A percentile compares a stretch with the other conserved stretches of the same genome.
phyloP scores from a whole-genome alignment of 1,140 invertebrate genomes.

The Riptortus pedestris region DNA sequence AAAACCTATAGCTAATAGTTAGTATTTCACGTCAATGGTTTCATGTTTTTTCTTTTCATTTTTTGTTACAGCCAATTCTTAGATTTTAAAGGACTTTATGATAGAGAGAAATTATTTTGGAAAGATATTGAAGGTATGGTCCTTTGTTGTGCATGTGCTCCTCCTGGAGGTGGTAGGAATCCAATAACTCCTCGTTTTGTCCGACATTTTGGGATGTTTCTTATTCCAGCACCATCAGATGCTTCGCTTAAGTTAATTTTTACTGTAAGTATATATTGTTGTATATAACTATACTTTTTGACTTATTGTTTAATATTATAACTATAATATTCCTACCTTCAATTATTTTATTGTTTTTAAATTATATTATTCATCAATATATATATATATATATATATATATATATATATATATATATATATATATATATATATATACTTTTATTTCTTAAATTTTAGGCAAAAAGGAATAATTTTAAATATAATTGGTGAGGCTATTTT shows the following conservation, averaged over 20 bases:
- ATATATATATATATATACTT: no score
- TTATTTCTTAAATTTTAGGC: no score
- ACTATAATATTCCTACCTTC: neutral
- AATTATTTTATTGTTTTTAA: neutral
- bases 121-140: conserved; percentile 75
- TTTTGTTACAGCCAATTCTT: conserved; percentile 56
- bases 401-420: no score
- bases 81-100: conserved; percentile 74
- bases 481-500: no score
- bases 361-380: no score
- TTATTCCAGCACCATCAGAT: conserved; percentile 61
- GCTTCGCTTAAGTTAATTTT: conserved; percentile 70
- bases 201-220: conserved; percentile 71
- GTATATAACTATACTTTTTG: neutral
- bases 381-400: no score
- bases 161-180: conserved; percentile 78
- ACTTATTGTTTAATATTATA: neutral
- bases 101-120: conserved; percentile 76
- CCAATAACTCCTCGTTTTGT: conserved; percentile 71
- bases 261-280: conserved; percentile 44
- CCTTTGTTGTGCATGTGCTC: conserved; percentile 71
- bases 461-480: no score
- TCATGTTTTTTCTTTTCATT: no score
- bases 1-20: no score
- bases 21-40: no score